Percentiles rank a stretch among this genome's conserved stretches.
These are phyloP conservation scores for Penaeus indicus DNA, from an alignment of 1,140 invertebrate species.

Conservation along the genomic window DNA sequence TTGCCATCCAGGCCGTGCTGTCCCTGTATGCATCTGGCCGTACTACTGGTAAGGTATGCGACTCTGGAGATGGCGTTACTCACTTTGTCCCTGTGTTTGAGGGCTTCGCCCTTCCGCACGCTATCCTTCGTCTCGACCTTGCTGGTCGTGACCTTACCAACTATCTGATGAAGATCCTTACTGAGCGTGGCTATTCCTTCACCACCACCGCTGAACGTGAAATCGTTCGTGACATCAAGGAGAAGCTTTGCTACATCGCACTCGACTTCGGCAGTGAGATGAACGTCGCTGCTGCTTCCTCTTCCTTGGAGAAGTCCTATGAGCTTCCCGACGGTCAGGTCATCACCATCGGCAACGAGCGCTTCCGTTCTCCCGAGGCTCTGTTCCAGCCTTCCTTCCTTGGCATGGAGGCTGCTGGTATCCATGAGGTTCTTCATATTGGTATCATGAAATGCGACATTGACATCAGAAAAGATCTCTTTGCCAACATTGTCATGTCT, in stretches of 20 bases:
- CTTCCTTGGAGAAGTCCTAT: constrained; percentile 88
- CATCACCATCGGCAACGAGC: constrained; percentile 83
- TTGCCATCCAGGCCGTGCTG: too few relatives aligned
- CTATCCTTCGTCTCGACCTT: constrained; percentile 78
- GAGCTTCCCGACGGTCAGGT: constrained; percentile 89
- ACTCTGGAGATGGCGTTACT: constrained; percentile 79
- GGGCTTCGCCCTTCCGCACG: constrained; percentile 88
- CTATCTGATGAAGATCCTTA: constrained; percentile 74
- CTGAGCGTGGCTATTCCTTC: constrained; percentile 70
- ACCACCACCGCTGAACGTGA: constrained; percentile 69
- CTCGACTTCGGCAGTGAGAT: constrained; percentile 96
- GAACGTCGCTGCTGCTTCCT: constrained; percentile 89
- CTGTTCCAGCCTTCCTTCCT: constrained; percentile 86
- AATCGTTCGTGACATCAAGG: constrained; percentile 91
- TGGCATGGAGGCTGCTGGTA: constrained; percentile 86
- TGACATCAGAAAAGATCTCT: constrained; percentile 70
- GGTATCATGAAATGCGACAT: constrained; percentile 16
- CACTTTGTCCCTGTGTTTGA: constrained; percentile 96
- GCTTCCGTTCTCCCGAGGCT: constrained; percentile 88
- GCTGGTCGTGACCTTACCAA: constrained; percentile 73
- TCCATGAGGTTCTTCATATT: constrained; percentile 72
- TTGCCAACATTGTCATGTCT: constrained; percentile 70
- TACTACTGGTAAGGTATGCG: too few relatives aligned
- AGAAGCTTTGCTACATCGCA: constrained; percentile 92
- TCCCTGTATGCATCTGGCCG: too few relatives aligned